Percentiles rank a stretch among this genome's conserved stretches.
Evolutionary conservation across 64 coral and sea anemone species (phyloP).

Genomic region (Montipora foliosa): DNA sequence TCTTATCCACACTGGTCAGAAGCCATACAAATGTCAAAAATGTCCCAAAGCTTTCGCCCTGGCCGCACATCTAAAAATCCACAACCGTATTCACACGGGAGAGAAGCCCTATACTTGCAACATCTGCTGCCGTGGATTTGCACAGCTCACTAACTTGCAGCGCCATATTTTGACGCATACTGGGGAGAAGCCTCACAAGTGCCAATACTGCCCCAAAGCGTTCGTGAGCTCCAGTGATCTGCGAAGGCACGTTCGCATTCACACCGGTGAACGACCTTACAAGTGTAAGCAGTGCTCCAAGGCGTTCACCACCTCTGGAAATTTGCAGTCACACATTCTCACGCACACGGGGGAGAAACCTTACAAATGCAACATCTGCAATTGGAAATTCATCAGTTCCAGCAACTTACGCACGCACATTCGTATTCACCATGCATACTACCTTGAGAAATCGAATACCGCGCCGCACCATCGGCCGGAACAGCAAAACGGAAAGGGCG

Average conservation of each 20-base stretch:
- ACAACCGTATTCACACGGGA: constrained; percentile 98
- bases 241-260: constrained; percentile 95
- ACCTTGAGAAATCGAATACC: constrained; percentile 76
- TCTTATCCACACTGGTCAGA: constrained; percentile 96
- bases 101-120: constrained; percentile 99
- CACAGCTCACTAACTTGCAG: constrained; percentile 96
- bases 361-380: constrained; percentile 98
- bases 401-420: constrained; percentile 98
- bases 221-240: constrained; percentile 99
- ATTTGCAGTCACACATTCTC: constrained; percentile 96
- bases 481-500: background rate
- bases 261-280: constrained; percentile 95
- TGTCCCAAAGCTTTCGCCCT: constrained; percentile 98
- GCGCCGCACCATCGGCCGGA: constrained; percentile 29
- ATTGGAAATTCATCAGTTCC: constrained; percentile 99
- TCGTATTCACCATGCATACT: constrained; percentile 96
- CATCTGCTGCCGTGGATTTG: constrained; percentile 96
- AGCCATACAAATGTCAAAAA: constrained; percentile 98
- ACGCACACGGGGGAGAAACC: constrained; percentile 97
- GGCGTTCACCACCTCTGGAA: constrained; percentile 96
- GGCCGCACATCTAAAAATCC: constrained; percentile 97
- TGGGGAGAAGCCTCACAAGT: constrained; percentile 98
- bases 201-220: constrained; percentile 96
- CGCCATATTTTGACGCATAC: constrained; percentile 98
- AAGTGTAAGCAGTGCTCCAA: constrained; percentile 99